Conservation (phyloP, 2,113 vertebrate genomes). For the Gila orcuttii region DNA sequence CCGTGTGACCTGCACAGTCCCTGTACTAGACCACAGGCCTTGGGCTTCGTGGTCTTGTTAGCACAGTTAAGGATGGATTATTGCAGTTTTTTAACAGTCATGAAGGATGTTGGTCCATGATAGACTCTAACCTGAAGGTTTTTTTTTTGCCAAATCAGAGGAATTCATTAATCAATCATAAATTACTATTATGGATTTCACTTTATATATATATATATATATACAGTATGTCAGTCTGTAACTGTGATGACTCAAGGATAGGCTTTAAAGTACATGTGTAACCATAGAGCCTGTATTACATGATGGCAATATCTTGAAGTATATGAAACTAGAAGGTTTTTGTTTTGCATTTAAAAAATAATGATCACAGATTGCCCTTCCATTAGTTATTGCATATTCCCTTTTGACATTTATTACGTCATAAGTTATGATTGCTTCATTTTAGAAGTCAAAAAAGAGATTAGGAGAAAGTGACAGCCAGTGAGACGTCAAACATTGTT, state of each 20-base stretch:
- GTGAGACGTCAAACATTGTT: not conserved
- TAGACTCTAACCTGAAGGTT: not conserved
- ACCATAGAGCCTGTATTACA: not conserved
- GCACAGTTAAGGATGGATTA: conserved; percentile 18
- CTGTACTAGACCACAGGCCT: conserved; percentile 7
- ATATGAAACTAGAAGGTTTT: not conserved
- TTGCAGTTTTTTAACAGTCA: not conserved
- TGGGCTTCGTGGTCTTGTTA: conserved; percentile 11
- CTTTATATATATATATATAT: not conserved
- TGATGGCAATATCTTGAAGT: not conserved
- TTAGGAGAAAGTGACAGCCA: not conserved
- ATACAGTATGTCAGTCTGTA: not conserved
- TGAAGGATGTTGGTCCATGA: conserved; percentile 3
- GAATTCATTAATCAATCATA: not conserved
- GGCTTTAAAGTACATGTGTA: not conserved
- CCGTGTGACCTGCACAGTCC: conserved; percentile 25
- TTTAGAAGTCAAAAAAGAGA: not conserved
- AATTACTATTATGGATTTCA: not conserved
- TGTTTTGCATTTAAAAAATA: not conserved
- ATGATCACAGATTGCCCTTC: not conserved
- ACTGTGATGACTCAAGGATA: not conserved
- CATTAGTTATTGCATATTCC: not conserved
- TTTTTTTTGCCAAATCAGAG: not conserved
- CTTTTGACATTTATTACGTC: not conserved
- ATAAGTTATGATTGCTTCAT: not conserved